Evolutionary conservation across 92 coral and sea anemone genomes (phyloP).

Genomic region (Umimayanthus chanpuru): DNA sequence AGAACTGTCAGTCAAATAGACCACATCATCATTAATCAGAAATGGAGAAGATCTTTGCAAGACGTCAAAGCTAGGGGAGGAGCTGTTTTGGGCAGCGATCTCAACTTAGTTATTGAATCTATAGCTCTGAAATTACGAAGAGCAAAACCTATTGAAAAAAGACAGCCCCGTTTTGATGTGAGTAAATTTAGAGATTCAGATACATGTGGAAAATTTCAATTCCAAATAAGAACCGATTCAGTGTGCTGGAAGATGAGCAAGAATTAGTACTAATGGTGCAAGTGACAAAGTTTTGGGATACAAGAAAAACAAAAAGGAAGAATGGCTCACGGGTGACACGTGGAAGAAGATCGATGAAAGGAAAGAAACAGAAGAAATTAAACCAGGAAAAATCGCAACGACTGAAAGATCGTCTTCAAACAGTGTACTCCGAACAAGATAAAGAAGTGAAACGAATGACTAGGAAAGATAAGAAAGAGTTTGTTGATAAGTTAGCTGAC

Average conservation of each 20-base stretch:
- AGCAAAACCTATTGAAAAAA: too few species aligned
- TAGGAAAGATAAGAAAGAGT: slow-evolving; percentile 3
- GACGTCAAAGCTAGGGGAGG: too few species aligned
- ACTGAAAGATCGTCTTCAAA: slow-evolving; percentile 1
- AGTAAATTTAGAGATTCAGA: too few species aligned
- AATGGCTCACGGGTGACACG: background rate
- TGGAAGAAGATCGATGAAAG: slow-evolving; percentile 23
- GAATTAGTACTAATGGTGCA: too few species aligned
- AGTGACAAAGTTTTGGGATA: background rate
- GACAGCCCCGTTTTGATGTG: too few species aligned
- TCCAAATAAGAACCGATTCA: background rate
- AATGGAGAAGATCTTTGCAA: too few species aligned
- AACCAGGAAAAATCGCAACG: background rate
- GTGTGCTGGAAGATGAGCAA: background rate
- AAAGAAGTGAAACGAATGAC: slow-evolving; percentile 23
- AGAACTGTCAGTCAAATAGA: too few species aligned
- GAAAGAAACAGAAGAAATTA: slow-evolving; percentile 17
- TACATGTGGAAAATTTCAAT: too few species aligned
- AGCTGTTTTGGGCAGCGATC: too few species aligned
- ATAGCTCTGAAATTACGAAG: too few species aligned
- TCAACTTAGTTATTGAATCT: too few species aligned
- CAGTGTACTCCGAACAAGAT: slow-evolving; percentile 1
- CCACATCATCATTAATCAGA: too few species aligned
- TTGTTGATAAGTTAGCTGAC: slow-evolving; percentile 19
- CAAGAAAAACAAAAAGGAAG: background rate